These are phyloP conservation scores for Bubo scandiacus DNA, from an alignment of 2,113 vertebrate species.

Conservation along the genomic window DNA sequence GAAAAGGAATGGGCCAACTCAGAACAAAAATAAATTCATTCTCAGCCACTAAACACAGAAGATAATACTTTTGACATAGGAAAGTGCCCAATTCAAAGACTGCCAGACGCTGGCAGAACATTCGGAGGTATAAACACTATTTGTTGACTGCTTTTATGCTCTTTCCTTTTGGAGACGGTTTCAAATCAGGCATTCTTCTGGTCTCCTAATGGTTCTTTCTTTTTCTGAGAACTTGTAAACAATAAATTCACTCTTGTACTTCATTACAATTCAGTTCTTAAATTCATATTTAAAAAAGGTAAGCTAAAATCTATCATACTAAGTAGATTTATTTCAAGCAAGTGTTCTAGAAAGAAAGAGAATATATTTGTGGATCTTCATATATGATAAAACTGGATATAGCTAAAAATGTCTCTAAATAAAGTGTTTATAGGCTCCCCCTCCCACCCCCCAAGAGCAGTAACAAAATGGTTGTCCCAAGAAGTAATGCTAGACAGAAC, in stretches of 20 bases:
- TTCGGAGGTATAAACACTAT: not conserved
- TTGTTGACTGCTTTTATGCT: not conserved
- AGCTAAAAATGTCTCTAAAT: not conserved
- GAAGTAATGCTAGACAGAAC: not conserved
- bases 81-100: not conserved
- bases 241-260: not conserved
- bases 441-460: fast-evolving
- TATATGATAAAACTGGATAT: not conserved
- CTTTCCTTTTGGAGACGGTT: not conserved
- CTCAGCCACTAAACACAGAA: not conserved
- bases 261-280: not conserved
- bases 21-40: not conserved
- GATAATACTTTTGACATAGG: not conserved
- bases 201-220: not conserved
- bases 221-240: not conserved
- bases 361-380: not conserved
- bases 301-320: not conserved
- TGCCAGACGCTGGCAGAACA: conserved; percentile 52
- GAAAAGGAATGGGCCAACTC: not conserved
- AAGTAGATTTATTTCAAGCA: not conserved
- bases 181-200: not conserved
- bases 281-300: not conserved
- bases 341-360: not conserved
- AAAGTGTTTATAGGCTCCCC: not conserved
- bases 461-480: not conserved